These are phyloP conservation scores for Villa cingulata DNA, from an alignment of 2,888 invertebrate genomes.

Conservation along the genomic window DNA sequence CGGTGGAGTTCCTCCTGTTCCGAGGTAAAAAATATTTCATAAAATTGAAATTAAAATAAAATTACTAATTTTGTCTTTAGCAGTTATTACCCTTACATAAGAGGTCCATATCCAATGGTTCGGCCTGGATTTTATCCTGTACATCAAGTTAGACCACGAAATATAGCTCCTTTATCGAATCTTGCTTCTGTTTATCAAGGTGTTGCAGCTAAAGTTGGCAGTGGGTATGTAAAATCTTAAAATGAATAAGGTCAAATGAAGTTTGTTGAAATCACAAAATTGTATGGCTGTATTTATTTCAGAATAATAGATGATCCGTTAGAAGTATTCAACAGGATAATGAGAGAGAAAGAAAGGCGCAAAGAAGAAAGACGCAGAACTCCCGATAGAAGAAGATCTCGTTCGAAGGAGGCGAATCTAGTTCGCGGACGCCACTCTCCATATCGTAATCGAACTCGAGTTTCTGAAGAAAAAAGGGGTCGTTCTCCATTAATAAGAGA, in stretches of 20 bases:
- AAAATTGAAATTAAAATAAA: neutral
- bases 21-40: neutral
- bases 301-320: conserved; percentile 72
- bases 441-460: conserved; percentile 8
- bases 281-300: conserved; percentile 23
- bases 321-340: conserved; percentile 74
- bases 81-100: neutral
- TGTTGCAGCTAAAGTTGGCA: conserved; percentile 32
- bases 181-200: conserved; percentile 33
- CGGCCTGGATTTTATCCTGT: conserved; percentile 10
- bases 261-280: neutral
- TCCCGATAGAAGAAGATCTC: conserved; percentile 35
- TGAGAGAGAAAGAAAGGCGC: conserved; percentile 61
- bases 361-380: conserved; percentile 38
- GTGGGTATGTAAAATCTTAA: conserved; percentile 22
- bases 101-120: conserved; percentile 14
- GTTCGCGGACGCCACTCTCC: conserved; percentile 16
- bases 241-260: neutral
- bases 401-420: conserved; percentile 27
- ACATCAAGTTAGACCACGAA: conserved; percentile 9
- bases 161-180: conserved; percentile 21
- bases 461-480: conserved; percentile 19
- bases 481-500: conserved; percentile 25
- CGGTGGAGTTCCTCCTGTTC: conserved; percentile 5
- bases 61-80: neutral